A percentile compares a stretch with the other conserved stretches of the same genome.
Evolutionary conservation across 2,113 vertebrate genomes (phyloP).

Genomic region (Rhabdornis inornatus): DNA sequence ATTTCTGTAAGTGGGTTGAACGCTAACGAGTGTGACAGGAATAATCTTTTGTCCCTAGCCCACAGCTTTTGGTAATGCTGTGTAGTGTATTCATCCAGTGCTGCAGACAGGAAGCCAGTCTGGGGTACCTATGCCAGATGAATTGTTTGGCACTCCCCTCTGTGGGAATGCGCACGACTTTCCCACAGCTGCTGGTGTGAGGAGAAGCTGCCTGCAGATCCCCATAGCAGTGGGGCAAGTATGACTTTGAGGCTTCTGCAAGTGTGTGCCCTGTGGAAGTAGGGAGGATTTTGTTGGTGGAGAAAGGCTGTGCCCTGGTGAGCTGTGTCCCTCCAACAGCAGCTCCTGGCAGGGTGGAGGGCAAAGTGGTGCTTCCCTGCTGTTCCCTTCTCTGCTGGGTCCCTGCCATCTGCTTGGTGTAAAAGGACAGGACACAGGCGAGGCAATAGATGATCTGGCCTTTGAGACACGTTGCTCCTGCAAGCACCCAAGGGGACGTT

Average conservation of each 20-base stretch:
- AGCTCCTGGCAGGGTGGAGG: background rate
- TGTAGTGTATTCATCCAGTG: background rate
- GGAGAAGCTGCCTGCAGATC: background rate
- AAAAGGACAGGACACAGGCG: background rate
- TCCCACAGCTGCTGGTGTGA: background rate
- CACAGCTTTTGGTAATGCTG: background rate
- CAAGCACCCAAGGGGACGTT: background rate
- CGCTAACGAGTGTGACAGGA: background rate
- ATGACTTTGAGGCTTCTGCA: background rate
- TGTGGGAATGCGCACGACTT: fast-evolving
- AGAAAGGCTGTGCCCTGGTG: background rate
- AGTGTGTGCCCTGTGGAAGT: background rate
- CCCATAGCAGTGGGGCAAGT: fast-evolving
- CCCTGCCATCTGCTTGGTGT: background rate
- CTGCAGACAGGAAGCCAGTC: background rate
- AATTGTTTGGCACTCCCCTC: background rate
- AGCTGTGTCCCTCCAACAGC: background rate
- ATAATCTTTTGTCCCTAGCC: background rate
- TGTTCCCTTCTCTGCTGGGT: fast-evolving
- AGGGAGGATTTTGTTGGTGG: background rate
- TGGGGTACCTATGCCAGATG: background rate
- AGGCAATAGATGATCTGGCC: background rate
- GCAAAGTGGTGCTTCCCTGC: background rate
- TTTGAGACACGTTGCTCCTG: background rate
- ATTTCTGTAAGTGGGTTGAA: background rate